Evolutionary conservation across 2,113 vertebrate species (phyloP), one percentile per base, ranked within the genome.

Genomic region (Takifugu flavidus): DNA sequence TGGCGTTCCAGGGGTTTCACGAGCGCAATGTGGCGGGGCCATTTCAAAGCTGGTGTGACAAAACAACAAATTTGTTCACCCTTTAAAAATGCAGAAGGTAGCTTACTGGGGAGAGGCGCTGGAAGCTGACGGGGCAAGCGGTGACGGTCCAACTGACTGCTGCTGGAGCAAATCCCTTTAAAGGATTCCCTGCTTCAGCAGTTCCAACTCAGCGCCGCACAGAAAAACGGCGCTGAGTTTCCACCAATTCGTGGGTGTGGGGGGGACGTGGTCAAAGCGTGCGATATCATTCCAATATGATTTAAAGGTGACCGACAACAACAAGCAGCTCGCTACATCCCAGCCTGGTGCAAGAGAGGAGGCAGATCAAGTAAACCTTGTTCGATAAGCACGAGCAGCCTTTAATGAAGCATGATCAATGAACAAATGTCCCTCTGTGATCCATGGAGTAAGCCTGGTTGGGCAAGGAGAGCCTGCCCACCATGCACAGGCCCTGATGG

Each of bases 1-100:
- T 39, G 20, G 34, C 5, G 3, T 57, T 65, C 43, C 57, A 58
- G 6, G 2, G 46, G 34, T 59, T 65, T 39, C 7, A 68, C 64
- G 61, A 58, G 14, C 42, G 65, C 61, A 59, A 34, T 56, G 57
- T 43, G 71, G 62, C 39, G 70, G 39, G 31, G 44, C 59, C 39
- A 28, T 65, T 62, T 53, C 14, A 56, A n/a, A 43, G 26, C 62
- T 59, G 15, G 42, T 11, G 34, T 39, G 34, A 39, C 34, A 39
- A 39, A 39, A 39, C 34, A 65, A 52, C 13, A 25, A 46, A 26
- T 43, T 66, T 31, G 63, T 61, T 43, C 31, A 14, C 44, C n/a
- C 15, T 34, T 20, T 27, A 25, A 11, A 0, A 71, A 63, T 56
- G 8, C 20, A 53, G 42, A 12, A 49, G 62, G 20, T 46, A 42